A percentile compares a stretch with the other conserved stretches of the same genome.
phyloP scores from a whole-genome alignment of 2,797 vertebrate genomes.

The Valencia hispanica region DNA sequence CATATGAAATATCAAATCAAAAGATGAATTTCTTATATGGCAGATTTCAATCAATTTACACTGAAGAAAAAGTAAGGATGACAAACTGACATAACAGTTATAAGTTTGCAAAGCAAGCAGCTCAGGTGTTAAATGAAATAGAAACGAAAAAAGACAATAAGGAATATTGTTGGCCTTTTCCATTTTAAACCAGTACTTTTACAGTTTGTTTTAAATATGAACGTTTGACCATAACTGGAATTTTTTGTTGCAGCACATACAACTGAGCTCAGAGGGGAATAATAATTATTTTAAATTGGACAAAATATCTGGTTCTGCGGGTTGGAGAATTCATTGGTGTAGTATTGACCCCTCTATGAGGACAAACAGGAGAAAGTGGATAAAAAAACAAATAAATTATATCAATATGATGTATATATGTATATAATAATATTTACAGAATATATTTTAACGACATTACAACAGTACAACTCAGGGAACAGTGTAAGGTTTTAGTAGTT shows the following conservation, averaged over 20 bases:
- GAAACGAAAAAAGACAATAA: background rate
- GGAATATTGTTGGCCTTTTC: background rate
- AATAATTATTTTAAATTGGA: background rate
- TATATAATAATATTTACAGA: background rate
- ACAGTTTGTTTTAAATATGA: conserved; percentile 1
- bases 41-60: background rate
- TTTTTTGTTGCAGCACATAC: background rate
- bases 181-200: background rate
- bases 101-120: background rate
- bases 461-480: background rate
- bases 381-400: background rate
- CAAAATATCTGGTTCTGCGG: background rate
- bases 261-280: background rate
- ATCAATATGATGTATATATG: background rate
- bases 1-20: background rate
- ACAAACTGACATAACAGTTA: background rate
- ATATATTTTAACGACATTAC: background rate
- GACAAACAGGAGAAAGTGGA: background rate
- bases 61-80: too few species aligned
- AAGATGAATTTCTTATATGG: background rate
- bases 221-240: background rate
- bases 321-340: background rate
- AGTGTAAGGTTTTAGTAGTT: background rate
- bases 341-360: background rate
- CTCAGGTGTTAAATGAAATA: background rate